A percentile compares a stretch with the other conserved stretches of the same genome.
These are phyloP conservation scores for Callospermophilus lateralis DNA, from an alignment of 2,113 vertebrate species.

Conservation along the genomic window DNA sequence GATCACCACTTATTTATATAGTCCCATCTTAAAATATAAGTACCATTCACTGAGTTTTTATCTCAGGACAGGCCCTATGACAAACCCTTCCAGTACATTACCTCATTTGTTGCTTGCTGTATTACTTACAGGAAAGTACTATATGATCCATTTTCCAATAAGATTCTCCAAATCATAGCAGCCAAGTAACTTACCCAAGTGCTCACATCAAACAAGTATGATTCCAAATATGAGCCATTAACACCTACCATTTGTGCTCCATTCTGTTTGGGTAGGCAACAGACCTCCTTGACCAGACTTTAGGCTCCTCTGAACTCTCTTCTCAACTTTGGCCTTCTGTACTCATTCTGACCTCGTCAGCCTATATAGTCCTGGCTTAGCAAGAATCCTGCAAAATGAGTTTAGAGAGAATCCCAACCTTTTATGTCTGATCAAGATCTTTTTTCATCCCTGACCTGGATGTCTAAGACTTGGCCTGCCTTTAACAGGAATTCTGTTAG, in stretches of 20 bases:
- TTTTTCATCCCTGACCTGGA: background rate
- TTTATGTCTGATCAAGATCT: background rate
- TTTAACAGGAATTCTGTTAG: background rate
- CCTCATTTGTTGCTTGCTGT: background rate
- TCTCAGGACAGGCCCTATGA: background rate
- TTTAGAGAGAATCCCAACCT: background rate
- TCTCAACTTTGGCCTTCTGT: background rate
- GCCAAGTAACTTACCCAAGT: background rate
- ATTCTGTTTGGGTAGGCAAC: background rate
- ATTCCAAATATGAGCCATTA: background rate
- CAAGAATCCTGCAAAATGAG: background rate
- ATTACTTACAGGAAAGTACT: background rate
- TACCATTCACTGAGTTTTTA: background rate
- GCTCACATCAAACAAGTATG: background rate
- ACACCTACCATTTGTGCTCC: background rate
- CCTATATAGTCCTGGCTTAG: background rate
- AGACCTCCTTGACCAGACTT: background rate
- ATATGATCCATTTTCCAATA: background rate
- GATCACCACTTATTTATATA: background rate
- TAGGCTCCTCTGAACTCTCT: background rate
- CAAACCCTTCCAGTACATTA: background rate
- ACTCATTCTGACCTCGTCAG: background rate
- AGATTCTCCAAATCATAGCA: background rate
- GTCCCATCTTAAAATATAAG: background rate
- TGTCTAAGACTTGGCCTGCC: background rate